Base-by-base conservation (phyloP, 2,888 invertebrate species). In the Dicranocentrus wangi region DNA sequence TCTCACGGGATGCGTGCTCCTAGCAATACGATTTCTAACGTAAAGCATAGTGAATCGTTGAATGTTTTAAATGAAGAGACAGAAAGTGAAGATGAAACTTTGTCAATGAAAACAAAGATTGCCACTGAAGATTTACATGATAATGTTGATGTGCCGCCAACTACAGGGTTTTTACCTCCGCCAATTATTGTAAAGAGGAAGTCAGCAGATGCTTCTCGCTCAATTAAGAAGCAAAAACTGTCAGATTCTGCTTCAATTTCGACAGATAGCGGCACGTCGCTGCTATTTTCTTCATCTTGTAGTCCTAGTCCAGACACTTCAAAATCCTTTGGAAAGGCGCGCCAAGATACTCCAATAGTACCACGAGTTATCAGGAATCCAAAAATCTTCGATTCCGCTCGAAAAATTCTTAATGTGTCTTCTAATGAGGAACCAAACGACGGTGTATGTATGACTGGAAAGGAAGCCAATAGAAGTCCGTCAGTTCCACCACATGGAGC, bases 331-430 rank as follows among this genome's bases (percentile, higher is more conserved):
- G 61, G 69, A 0, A 81, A 81, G 17, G 42, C 27, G n/a, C 43
- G 82, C 0, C 77, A 60, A 32, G 83, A 83, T 21, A 83, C 83
- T 10, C 83, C 83, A 15, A 76, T 71, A 21, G 65, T 83, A 1
- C 82, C 83, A 1, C 66, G 81, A 32, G 75, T 82, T 10, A 21
- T 82, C 1, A 82, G 58, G 63, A 83, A 83, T 51, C 82, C 79
- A 0, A 75, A 27, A 23, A 28, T 63, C 5, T 73, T 75, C 61
- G 70, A 82, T 3, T 27, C 58, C 1, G 76, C 47, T 0, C 53
- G 69, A 28, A 76, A 76, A 23, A 76, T 76, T 27, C 1, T 76
- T 1, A 25, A 61, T 23, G 61, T 21, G 1, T 72, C 19, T 28
- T 2, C 32, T 10, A 27, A 19, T 51, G 19, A 51, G 3, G 51